A percentile compares a stretch with the other conserved stretches of the same genome.
phyloP scores from a whole-genome alignment of 2,113 vertebrate species.

The Cricetomys ansorgei region DNA sequence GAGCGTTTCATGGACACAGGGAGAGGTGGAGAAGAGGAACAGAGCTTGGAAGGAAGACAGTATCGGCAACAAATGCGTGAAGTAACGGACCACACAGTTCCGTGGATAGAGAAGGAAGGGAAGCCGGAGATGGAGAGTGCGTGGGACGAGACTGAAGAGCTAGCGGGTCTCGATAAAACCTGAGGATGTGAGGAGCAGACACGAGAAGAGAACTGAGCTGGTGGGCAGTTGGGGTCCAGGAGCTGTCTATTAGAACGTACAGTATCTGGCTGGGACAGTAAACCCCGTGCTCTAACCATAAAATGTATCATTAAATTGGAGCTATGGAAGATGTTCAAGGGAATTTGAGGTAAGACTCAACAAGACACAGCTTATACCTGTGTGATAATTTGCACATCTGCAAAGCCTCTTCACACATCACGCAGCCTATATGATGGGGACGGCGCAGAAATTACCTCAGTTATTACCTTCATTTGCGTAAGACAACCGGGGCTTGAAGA shows the following conservation, averaged over 20 bases:
- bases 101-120: neutral
- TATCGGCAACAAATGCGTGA: neutral
- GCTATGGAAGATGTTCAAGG: neutral
- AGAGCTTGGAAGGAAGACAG: neutral
- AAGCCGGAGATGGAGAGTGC: neutral
- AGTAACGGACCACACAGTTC: neutral
- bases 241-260: conserved; percentile 29
- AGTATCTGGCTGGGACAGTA: neutral
- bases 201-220: conserved; percentile 20
- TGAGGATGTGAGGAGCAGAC: neutral
- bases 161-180: neutral
- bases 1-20: neutral
- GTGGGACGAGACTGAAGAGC: neutral
- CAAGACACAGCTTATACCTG: neutral
- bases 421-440: neutral
- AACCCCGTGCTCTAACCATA: neutral
- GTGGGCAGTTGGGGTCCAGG: neutral
- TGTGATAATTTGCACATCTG: conserved; percentile 39
- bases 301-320: neutral
- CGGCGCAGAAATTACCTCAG: conserved; percentile 4
- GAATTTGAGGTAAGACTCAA: conserved; percentile 31
- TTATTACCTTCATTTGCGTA: conserved; percentile 42
- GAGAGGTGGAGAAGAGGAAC: neutral
- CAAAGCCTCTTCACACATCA: conserved; percentile 22
- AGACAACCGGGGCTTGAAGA: conserved; percentile 32